Base-by-base conservation (phyloP, 2,888 invertebrate genomes). In the Gerosis bhagava region DNA sequence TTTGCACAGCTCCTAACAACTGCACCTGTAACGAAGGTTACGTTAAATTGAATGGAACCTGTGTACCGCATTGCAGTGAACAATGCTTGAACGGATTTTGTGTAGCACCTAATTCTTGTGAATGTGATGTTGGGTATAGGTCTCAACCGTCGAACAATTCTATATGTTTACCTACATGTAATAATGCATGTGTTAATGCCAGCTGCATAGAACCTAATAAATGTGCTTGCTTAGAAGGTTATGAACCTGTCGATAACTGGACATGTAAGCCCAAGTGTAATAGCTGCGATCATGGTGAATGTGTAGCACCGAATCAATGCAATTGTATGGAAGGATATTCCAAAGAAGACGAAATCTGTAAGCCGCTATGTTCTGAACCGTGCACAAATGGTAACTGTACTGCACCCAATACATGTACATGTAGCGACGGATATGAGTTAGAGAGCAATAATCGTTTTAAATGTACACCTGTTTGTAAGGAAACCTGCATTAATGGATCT, bases 241-340 rank as follows among this genome's bases (percentile, higher is more conserved):
- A 45, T 22, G 37, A 36, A 10, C 25, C 26, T 11, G 24, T 37
- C 11, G 43, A 5, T 11, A 12, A 40, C 0, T 45, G 48, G 37
- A 42, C 35, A 6, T 63, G 63, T 42, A 42, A 49, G 6, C 63
- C 65, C 2, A 49, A 49, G 19, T 66, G 66, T 26, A 44, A 52
- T 3, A 46, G 53, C 1, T 84, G 84, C 49, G 41, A 50, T 1
- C 69, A 82, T 42, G 82, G 75, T 0, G 50, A 58, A 2, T 67
- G 67, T 22, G 22, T 58, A 5, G 56, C 50, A 22, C 62, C 68
- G n/a, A 44, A 63, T 13, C 28, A 41, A 11, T 70, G 70, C 39
- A 31, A 19, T 8, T 70, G 70, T 22, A 43, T 53, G 0, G 34
- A 53, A 0, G 65, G 65, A 0, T 70, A 58, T 36, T 47, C n/a